Evolutionary conservation across 2,888 invertebrate genomes (phyloP).

Genomic region (Pyrocoelia pectoralis): DNA sequence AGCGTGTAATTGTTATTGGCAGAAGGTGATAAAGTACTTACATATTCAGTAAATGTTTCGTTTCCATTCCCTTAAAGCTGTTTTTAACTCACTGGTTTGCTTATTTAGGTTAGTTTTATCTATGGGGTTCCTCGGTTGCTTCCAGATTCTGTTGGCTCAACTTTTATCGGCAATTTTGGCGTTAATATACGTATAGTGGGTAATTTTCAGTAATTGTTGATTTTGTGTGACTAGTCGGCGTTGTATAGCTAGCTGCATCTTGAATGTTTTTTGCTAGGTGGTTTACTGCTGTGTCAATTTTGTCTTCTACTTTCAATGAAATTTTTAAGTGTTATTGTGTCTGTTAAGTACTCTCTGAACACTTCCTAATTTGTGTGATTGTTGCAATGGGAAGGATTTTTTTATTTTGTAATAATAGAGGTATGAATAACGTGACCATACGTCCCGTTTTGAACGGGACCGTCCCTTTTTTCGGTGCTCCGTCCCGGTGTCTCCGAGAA

Average conservation of each 20-base stretch:
- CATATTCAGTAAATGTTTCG: neutral
- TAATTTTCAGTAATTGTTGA: neutral
- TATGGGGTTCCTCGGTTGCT: neutral
- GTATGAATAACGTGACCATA: no score
- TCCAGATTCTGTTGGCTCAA: neutral
- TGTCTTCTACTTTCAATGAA: conserved; percentile 15
- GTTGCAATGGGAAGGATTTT: conserved; percentile 13
- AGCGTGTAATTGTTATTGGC: conserved; percentile 10
- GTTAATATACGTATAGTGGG: neutral
- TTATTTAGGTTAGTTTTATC: neutral
- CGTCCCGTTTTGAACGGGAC: no score
- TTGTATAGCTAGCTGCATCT: no score
- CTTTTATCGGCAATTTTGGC: neutral
- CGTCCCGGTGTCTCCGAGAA: no score
- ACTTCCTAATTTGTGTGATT: conserved; percentile 36
- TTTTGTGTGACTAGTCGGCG: no score
- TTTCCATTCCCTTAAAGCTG: neutral
- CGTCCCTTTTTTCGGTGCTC: no score
- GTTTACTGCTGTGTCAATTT: neutral
- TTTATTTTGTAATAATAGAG: conserved; percentile 17
- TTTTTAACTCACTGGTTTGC: neutral
- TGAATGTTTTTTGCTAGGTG: neutral
- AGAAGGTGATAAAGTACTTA: neutral
- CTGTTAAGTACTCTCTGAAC: conserved; percentile 26
- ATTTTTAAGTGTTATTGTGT: conserved; percentile 13